Evolutionary conservation across 2,797 vertebrate genomes (phyloP), one percentile per base, ranked within the genome.

Genomic region (Phoxinus dragarum): DNA sequence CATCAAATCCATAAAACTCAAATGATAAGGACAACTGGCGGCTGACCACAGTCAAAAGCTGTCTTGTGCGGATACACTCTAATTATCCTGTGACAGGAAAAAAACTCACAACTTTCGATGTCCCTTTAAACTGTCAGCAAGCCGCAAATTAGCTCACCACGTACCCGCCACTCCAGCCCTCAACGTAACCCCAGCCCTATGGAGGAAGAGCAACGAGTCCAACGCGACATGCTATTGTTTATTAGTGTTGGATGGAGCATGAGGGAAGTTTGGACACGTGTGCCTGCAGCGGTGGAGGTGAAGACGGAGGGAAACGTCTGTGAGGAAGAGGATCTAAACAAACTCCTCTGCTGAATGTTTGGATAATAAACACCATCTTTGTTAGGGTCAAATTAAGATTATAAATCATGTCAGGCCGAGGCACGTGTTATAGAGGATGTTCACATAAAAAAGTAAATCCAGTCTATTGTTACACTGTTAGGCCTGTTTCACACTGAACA

Each of bases 111-210:
- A 88, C 90, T 91, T 86, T 91, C 89, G 87, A 84, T 90, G 89
- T 87, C 80, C 86, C 86, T 89, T 92, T 90, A 91, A 91, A 90
- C 89, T 94, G 91, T 94, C 91, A 90, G 84, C 81, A 89, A 91
- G 89, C 90, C 90, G 84, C 92, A 94, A 92, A 93, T 91, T 90
- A 92, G 34, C 23, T 77, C 89, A 82, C 76, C 84, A 88, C 86
- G 89, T 78, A 47, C 81, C 76, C 71, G 80, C 76, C 68, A 17
- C 76, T 76, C 84, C 74, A 16, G 52, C 40, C 14, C 74, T 72
- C 12, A 34, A 54, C 27, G 19, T 64, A 80, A 74, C 80, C 71
- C 49, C 42, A 27, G 79, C n/a, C 68, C 81, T 67, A 78, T 61
- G 73, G 87, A 84, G 80, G 71, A 69, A 83, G 61, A 86, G 84